Evolutionary conservation across 2,113 vertebrate species (phyloP).

Genomic region (Donacobius atricapilla): DNA sequence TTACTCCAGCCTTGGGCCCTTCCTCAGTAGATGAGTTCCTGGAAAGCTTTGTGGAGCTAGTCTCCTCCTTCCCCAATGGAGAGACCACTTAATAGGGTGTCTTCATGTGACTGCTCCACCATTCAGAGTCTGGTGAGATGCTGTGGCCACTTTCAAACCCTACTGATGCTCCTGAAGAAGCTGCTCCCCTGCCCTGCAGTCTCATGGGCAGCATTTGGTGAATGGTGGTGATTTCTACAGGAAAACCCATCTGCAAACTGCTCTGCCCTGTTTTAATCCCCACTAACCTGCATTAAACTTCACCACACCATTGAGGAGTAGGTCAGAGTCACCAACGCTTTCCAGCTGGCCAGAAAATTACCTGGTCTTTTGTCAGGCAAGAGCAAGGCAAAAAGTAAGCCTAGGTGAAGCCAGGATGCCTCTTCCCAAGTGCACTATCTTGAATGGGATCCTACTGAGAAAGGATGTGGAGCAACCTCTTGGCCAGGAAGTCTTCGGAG

Average conservation of each 20-base stretch:
- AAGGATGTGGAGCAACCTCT: background rate
- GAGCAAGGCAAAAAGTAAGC: background rate
- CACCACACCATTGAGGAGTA: background rate
- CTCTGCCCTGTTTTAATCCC: background rate
- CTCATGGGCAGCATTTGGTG: background rate
- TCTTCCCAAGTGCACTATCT: accelerated
- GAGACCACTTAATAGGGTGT: accelerated
- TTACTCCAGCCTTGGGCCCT: background rate
- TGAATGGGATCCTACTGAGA: background rate
- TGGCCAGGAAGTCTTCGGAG: background rate
- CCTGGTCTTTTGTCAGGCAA: background rate
- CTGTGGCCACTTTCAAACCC: background rate
- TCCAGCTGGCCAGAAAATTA: background rate
- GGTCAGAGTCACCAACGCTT: background rate
- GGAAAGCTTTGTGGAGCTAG: background rate
- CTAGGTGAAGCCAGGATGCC: background rate
- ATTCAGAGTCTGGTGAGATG: background rate
- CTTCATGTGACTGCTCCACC: background rate
- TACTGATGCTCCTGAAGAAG: background rate
- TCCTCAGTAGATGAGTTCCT: background rate
- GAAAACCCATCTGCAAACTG: background rate
- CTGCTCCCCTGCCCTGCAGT: background rate
- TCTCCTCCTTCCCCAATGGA: background rate
- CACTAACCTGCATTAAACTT: background rate
- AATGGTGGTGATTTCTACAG: background rate